phyloP scores from a whole-genome alignment of 2,888 invertebrate genomes.

The Mechanitis messenoides region DNA sequence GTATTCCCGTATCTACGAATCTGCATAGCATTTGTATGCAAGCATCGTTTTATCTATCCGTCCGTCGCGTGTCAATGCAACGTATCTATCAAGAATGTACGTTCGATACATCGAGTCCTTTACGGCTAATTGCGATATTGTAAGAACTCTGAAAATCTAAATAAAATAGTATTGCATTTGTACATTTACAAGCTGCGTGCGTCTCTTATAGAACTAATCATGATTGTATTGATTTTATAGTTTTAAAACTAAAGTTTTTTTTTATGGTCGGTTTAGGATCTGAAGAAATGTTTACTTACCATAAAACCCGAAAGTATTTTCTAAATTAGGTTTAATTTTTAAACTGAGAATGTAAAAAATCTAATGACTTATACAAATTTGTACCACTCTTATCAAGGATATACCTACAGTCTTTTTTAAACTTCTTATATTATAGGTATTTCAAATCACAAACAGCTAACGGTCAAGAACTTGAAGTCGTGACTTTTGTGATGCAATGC shows the following conservation, averaged over 20 bases:
- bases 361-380: too few relatives aligned
- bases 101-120: slow-evolving; percentile 36
- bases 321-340: too few relatives aligned
- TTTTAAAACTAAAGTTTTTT: too few relatives aligned
- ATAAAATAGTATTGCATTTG: neutral
- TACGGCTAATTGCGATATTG: slow-evolving; percentile 24
- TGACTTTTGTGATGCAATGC: slow-evolving; percentile 27
- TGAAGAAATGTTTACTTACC: too few relatives aligned
- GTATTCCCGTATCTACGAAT: neutral
- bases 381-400: too few relatives aligned
- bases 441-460: slow-evolving; percentile 26
- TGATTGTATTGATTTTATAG: too few relatives aligned
- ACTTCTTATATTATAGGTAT: slow-evolving; percentile 18
- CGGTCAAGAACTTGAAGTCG: slow-evolving; percentile 25
- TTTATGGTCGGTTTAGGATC: too few relatives aligned
- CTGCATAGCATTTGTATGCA: slow-evolving; percentile 51
- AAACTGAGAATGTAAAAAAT: too few relatives aligned
- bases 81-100: slow-evolving; percentile 48
- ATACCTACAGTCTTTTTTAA: neutral
- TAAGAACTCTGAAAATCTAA: slow-evolving; percentile 8
- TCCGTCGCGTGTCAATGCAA: slow-evolving; percentile 55
- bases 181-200: neutral
- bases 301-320: too few relatives aligned
- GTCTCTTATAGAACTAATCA: too few relatives aligned
- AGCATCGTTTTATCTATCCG: slow-evolving; percentile 46